Evolutionary conservation across 2,797 vertebrate genomes (phyloP), one percentile per base, ranked within the genome.

Genomic region (Eurystomus glaucurus): DNA sequence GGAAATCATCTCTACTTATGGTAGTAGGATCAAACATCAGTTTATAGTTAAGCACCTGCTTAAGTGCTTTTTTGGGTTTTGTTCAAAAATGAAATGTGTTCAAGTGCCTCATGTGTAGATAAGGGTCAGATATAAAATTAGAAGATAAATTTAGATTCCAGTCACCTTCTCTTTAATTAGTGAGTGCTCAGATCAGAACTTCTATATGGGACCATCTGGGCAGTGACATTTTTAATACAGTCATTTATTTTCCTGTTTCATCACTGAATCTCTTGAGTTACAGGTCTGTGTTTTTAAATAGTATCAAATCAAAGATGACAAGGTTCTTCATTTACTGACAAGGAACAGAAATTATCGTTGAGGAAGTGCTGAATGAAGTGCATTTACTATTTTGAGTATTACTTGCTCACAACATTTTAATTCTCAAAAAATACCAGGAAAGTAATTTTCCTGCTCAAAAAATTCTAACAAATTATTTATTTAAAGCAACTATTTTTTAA

Each of bases 281-380:
- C 61, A 92, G 81, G 77, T 95, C 74, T 96, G 50, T 77, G 95
- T 94, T 97, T 94, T 95, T 95, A 96, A 98, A 96, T 41, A 95
- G 90, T 9, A 91, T 51, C 77, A 96, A 95, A 96, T 97, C 58
- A 93, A 95, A 97, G 76, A 96, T 83, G 71, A 90, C 81, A 94
- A 88, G 28, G 33, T 90, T 97, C 93, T 95, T 96, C 78, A 94
- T 96, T 96, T 94, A 97, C 70, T 75, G 54, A 91, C 82, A 82
- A 93, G 91, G 69, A 90, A 94, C 76, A 96, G 77, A 96, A 96
- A 89, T 64, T 92, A 86, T 91, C 70, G 70, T 60, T 83, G 71
- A 97, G 74, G 89, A 97, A 90, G 89, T 91, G 85, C 17, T 86
- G 82, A 97, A 66, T 57, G 14, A 87, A 82, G n/a, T 75, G 31